These are phyloP conservation scores for Harpagus bidentatus DNA, from an alignment of 2,113 vertebrate species.

Conservation along the genomic window DNA sequence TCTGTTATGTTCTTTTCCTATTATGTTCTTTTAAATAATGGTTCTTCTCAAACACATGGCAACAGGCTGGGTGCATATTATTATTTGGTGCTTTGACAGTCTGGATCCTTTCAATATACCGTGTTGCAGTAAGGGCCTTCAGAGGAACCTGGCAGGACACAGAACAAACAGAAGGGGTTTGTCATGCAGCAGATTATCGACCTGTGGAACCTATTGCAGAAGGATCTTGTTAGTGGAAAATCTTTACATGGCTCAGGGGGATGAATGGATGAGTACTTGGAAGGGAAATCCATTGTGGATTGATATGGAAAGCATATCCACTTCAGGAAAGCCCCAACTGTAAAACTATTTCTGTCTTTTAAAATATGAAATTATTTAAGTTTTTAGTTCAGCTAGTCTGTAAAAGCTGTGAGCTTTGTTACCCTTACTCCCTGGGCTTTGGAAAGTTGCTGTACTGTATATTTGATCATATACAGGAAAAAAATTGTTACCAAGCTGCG, in stretches of 20 bases:
- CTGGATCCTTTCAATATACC: neutral
- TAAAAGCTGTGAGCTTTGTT: neutral
- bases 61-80: neutral
- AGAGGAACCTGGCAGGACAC: neutral
- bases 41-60: neutral
- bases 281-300: neutral
- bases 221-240: neutral
- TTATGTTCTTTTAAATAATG: neutral
- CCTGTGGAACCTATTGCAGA: neutral
- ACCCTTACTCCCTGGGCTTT: neutral
- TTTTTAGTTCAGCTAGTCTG: neutral
- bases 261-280: neutral
- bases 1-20: neutral
- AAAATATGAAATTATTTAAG: neutral
- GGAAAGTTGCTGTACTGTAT: neutral
- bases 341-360: neutral
- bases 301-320: neutral
- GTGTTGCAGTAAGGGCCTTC: neutral
- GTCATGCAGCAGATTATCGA: neutral
- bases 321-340: neutral
- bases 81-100: neutral
- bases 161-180: neutral
- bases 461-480: neutral
- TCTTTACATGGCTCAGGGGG: neutral
- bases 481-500: neutral